Evolutionary conservation across 2,888 invertebrate genomes (phyloP), one percentile per base, ranked within the genome.

Genomic region (Tipula lateralis): DNA sequence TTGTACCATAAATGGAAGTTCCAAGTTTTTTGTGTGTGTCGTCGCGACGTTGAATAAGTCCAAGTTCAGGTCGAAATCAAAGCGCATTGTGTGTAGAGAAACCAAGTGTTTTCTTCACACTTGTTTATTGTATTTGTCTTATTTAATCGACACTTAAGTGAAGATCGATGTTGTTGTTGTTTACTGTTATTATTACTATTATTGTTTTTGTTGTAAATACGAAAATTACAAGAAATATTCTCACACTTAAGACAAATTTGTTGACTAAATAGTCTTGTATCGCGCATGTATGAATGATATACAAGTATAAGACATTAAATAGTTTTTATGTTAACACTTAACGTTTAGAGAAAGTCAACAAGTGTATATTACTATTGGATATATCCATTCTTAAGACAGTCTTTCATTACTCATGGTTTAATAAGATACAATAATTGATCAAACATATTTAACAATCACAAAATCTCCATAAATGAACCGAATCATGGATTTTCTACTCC

Each of bases 181-280:
- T 16, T 7, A 16, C 16, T 50, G 44, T 50, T 50, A 16, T 50
- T 50, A 50, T 44, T 44, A 44, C 44, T 44, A 16, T n/a, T 44
- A 44, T 50, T 50, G 16, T 24, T 66, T 66, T 66, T n/a, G n/a
- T 66, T 66, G 24, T 24, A n/a, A 66, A 66, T 66, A 66, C 19
- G 66, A 24, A 66, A 66, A 66, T 24, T 24, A 66, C 66, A 66
- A n/a, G 24, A 9, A 50, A 50, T 4, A 50, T 24, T 66, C 66
- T 66, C 66, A 66, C 66, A 66, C 24, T 66, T 66, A 66, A 24
- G 24, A 24, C 66, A 24, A 66, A 66, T 66, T 66, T 66, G 66
- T 66, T 66, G 66, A 66, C 66, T 66, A 66, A 66, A 66, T 66
- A 66, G 24, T 66, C 66, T 66, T 66, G 24, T 66, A 24, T 66